Evolutionary conservation across 2,888 invertebrate species (phyloP), one percentile per base, ranked within the genome.

Genomic region (Oscheius onirici): DNA sequence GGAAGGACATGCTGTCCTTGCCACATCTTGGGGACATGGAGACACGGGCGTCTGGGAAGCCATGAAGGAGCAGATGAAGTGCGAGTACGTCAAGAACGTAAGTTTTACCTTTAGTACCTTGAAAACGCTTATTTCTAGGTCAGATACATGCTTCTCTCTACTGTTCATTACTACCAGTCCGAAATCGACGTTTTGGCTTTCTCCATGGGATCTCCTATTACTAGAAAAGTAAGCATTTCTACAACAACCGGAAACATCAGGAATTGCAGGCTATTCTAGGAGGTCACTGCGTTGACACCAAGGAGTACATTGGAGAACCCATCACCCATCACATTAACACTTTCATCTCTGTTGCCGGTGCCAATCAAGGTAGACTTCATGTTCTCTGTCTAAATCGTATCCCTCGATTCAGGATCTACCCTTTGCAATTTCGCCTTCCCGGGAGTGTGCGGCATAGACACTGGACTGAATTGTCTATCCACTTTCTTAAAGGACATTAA

Each of bases 151-250:
- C 24, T 68, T 2, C 28, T 68, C 6, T n/a, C 68, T 2, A 57
- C 57, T 3, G 26, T 51, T 17, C 28, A 34, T 17, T 57, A 68
- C 40, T 68, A 57, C 46, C 24, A 68, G 6, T 55, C 68, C 10
- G 49, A 68, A 24, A 55, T 68, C 11, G 68, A 68, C 26, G 57
- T 68, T 8, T 44, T 68, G 0, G 57, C 68, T 10, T 68, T 34
- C n/a, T 68, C 68, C 11, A 68, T 68, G 68, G 68, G 68, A 15
- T 55, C 68, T 11, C 68, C 68, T 13, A 55, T 68, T 44, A 51
- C 68, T 5, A 40, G 68, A 55, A 68, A 68, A 22, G 66, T 66
- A 34, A 40, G 3, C 2, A n/a, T 11, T 11, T 5, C 28, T 15
- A 15, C 1, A 28, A 17, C 17, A 15, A 54, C 15, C 20, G 11